Evolutionary conservation across 2,888 invertebrate genomes (phyloP), one percentile per base, ranked within the genome.

Genomic region (Celastrina argiolus): DNA sequence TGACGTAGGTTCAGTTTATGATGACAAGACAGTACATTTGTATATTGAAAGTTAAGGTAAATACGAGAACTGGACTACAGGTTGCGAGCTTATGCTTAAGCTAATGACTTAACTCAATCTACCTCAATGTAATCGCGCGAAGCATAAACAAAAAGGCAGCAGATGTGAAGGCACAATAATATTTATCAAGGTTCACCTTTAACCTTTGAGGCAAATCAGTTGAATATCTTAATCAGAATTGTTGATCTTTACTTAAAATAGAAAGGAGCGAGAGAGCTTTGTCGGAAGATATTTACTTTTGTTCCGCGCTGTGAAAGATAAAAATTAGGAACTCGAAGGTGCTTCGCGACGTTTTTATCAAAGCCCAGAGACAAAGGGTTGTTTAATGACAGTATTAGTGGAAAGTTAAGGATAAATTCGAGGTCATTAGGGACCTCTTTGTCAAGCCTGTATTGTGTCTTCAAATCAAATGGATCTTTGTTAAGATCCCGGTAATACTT

Each of bases 361-460:
- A 85, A 82, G 84, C 79, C 78, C 77, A 79, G 83, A 87, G 87
- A 88, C 88, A 89, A 88, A 88, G 87, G 87, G 84, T 84, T 87
- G 87, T 88, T 87, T 87, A 88, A 89, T 89, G 87, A 85, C 80
- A 85, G 87, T 85, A 87, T 89, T 88, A 88, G 88, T 85, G 84
- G 85, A 87, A 87, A 88, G 87, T 87, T 88, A 84, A 81, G 85
- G 85, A 88, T 89, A 87, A 88, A 89, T 89, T 89, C 80, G 78
- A 76, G 81, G 82, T 87, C 87, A 84, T 89, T 88, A 87, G 74
- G 69, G 78, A 78, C 80, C 83, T 83, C 86, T 88, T 88, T 88
- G 88, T 88, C 84, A 83, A 77, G 77, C 80, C 77, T 85, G 83
- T 87, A 85, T 85, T 87, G 85, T 87, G 51, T 51, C 22, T 51